Evolutionary conservation across 2,113 vertebrate species (phyloP).

Genomic region (Mesembrinibis cayennensis): DNA sequence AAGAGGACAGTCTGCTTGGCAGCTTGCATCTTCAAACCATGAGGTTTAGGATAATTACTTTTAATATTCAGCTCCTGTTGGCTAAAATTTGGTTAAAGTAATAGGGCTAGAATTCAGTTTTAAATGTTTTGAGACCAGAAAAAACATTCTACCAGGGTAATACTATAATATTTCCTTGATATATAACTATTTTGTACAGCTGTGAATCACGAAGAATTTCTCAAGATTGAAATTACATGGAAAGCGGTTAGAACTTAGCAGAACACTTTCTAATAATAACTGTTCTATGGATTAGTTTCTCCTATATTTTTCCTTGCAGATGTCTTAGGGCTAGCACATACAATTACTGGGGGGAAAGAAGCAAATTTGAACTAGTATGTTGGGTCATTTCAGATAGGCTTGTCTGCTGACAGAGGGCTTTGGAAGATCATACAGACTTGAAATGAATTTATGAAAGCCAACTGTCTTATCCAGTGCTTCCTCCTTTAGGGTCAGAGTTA

Average conservation of each 20-base stretch:
- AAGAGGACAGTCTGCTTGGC: neutral
- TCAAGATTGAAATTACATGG: neutral
- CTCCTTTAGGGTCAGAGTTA: neutral
- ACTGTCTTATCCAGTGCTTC: neutral
- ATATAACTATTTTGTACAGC: neutral
- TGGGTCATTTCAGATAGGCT: neutral
- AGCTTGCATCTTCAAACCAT: neutral
- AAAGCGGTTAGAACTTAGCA: neutral
- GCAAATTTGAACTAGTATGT: neutral
- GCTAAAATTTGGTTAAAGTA: neutral
- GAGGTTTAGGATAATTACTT: neutral
- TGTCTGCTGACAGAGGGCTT: neutral
- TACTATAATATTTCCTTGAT: neutral
- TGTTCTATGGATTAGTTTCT: neutral
- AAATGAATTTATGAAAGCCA: neutral
- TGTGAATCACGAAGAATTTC: constrained; percentile 2
- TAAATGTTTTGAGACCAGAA: constrained; percentile 36
- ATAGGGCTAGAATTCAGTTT: neutral
- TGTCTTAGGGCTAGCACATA: neutral
- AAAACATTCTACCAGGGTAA: neutral
- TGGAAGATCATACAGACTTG: neutral
- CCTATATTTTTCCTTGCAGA: neutral
- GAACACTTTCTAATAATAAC: neutral
- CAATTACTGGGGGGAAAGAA: neutral
- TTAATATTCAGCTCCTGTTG: neutral